phyloP scores from a whole-genome alignment of 2,113 vertebrate genomes.

The Tragelaphus strepsiceros region DNA sequence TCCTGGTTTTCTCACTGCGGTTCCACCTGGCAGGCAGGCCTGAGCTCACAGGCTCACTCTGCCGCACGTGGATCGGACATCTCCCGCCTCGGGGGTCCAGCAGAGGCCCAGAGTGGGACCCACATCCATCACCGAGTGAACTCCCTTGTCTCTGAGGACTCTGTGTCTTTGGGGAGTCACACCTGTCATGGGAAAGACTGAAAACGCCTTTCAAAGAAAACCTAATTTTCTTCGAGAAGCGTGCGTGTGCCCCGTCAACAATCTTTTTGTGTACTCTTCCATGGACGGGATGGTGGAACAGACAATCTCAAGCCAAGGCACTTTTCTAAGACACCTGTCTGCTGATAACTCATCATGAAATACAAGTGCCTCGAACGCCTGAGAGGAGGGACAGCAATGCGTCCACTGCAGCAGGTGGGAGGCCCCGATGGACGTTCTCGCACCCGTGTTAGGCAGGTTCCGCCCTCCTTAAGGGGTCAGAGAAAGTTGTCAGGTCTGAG shows the following conservation, averaged over 20 bases:
- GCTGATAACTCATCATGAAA: slow-evolving; percentile 65
- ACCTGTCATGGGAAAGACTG: slow-evolving; percentile 51
- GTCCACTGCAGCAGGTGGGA: background rate
- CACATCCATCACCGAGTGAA: background rate
- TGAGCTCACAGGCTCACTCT: accelerated
- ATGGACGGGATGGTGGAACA: slow-evolving; percentile 67
- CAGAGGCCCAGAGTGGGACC: background rate
- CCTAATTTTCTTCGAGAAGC: slow-evolving; percentile 66
- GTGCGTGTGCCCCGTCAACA: slow-evolving; percentile 23
- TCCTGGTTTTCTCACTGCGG: accelerated
- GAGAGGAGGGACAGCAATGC: slow-evolving; percentile 22
- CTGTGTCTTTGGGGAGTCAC: slow-evolving; percentile 34
- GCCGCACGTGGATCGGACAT: background rate
- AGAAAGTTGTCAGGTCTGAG: background rate
- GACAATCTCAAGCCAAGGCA: slow-evolving; percentile 58
- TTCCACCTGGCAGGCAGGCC: accelerated
- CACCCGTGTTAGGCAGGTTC: slow-evolving; percentile 23
- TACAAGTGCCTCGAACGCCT: slow-evolving; percentile 42
- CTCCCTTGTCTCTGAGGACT: slow-evolving; percentile 43
- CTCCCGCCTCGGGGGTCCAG: background rate
- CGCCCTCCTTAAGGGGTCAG: background rate
- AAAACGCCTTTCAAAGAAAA: slow-evolving; percentile 52
- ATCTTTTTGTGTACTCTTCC: slow-evolving; percentile 56
- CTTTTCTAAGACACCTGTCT: slow-evolving; percentile 68
- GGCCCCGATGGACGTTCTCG: slow-evolving; percentile 3